Evolutionary conservation across 2,888 invertebrate species (phyloP).

Genomic region (Hoplodrina ambigua): DNA sequence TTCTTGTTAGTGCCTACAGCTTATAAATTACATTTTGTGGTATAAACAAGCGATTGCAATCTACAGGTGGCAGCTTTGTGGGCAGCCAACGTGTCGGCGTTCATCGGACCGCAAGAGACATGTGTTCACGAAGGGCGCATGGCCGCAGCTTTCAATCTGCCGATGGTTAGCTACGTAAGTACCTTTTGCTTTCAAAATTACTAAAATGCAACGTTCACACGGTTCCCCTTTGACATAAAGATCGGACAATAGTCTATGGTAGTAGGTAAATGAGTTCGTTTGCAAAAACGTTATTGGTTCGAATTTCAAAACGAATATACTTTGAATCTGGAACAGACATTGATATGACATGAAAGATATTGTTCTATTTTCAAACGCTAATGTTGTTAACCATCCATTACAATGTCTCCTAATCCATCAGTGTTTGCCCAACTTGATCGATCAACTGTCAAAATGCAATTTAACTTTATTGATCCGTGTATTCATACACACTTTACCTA

Average conservation of each 20-base stretch:
- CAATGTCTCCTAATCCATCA: constrained; percentile 21
- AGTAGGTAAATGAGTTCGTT: not conserved
- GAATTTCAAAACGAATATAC: not conserved
- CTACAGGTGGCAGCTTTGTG: constrained; percentile 94
- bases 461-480: constrained; percentile 44
- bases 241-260: not conserved
- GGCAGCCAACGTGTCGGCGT: constrained; percentile 95
- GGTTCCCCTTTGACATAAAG: no score
- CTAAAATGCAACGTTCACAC: not conserved
- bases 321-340: not conserved
- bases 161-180: constrained; percentile 99
- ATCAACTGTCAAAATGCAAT: constrained; percentile 60
- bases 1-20: not conserved
- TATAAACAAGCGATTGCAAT: constrained; percentile 41
- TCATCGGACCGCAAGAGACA: constrained; percentile 95
- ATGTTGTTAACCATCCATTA: constrained; percentile 44
- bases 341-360: constrained; percentile 24
- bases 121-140: constrained; percentile 98
- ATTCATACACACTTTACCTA: constrained; percentile 38
- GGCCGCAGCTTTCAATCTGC: constrained; percentile 97
- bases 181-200: constrained; percentile 19
- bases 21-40: not conserved
- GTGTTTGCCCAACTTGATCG: constrained; percentile 44
- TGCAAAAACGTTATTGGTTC: not conserved
- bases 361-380: constrained; percentile 26